Percentiles rank a stretch among this genome's conserved stretches.
Evolutionary conservation across 1,140 invertebrate species (phyloP).

Genomic region (Nylanderia fulva): DNA sequence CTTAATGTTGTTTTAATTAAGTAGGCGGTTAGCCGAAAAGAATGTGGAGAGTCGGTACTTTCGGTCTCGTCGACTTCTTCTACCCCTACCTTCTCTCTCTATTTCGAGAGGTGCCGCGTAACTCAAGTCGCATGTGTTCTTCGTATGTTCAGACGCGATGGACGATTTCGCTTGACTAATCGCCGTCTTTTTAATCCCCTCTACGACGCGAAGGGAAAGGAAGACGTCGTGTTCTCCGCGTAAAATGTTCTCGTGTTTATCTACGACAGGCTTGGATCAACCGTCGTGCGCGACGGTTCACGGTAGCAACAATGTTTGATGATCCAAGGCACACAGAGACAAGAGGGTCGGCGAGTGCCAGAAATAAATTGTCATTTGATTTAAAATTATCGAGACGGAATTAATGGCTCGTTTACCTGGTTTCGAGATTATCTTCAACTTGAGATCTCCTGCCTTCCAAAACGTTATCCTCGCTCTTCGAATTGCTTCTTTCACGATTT

Average conservation of each 20-base stretch:
- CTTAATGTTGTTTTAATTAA: slow-evolving; percentile 85
- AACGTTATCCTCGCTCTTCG: background rate
- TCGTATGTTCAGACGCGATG: slow-evolving; percentile 86
- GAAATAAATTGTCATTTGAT: background rate
- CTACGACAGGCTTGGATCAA: slow-evolving; percentile 47
- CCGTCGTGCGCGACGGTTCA: slow-evolving; percentile 19
- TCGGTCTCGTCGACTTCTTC: slow-evolving; percentile 41
- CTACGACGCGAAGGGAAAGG: slow-evolving; percentile 30
- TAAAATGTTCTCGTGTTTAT: slow-evolving; percentile 55
- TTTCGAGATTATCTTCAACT: background rate
- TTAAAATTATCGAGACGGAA: background rate
- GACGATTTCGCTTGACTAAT: slow-evolving; percentile 86
- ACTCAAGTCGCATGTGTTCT: slow-evolving; percentile 82
- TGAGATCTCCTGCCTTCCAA: background rate
- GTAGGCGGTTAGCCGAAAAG: slow-evolving; percentile 83
- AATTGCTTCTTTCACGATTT: background rate
- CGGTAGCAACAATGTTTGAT: slow-evolving; percentile 14
- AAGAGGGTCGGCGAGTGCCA: background rate
- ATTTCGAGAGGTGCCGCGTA: slow-evolving; percentile 79
- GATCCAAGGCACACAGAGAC: background rate
- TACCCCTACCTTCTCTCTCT: slow-evolving; percentile 67
- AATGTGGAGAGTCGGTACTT: slow-evolving; percentile 71
- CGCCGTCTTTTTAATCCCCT: slow-evolving; percentile 78
- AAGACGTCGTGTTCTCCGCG: slow-evolving; percentile 37
- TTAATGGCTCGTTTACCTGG: background rate